A percentile compares a stretch with the other conserved stretches of the same genome.
These are phyloP conservation scores for Ptychobarbus kaznakovi DNA, from an alignment of 2,797 vertebrate species.

Conservation along the genomic window DNA sequence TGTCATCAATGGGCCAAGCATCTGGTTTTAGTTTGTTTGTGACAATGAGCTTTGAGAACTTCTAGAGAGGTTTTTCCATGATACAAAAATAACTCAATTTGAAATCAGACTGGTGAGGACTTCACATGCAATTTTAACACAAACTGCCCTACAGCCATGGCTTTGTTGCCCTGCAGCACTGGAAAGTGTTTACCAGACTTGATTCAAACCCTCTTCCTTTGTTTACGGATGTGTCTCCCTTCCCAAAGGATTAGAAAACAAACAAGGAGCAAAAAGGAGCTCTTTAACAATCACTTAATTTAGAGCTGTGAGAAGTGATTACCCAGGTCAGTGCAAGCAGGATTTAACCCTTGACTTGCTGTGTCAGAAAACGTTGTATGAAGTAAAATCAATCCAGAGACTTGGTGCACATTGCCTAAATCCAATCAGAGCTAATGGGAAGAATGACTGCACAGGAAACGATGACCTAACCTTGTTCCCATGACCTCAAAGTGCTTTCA, in stretches of 20 bases:
- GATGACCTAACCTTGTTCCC: background rate
- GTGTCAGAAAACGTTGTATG: background rate
- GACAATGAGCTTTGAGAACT: constrained; percentile 24
- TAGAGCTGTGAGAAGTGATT: constrained; percentile 69
- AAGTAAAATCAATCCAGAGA: background rate
- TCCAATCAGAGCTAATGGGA: background rate
- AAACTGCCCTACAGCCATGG: background rate
- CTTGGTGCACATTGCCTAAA: background rate
- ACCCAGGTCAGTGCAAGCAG: constrained; percentile 52
- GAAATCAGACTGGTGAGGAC: background rate
- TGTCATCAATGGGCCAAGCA: constrained; percentile 14
- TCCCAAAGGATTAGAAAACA: constrained; percentile 70
- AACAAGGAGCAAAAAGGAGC: constrained; percentile 63
- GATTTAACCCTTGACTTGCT: constrained; percentile 43
- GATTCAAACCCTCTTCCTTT: constrained; percentile 36
- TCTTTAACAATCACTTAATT: constrained; percentile 63
- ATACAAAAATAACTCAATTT: background rate
- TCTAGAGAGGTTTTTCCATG: constrained; percentile 9
- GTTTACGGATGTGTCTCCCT: constrained; percentile 38
- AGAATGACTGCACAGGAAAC: constrained; percentile 2
- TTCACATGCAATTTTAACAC: constrained; percentile 1
- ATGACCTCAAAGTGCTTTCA: background rate
- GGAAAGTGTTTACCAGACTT: constrained; percentile 8
- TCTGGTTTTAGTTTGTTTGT: constrained; percentile 40
- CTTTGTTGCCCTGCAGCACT: background rate